These are phyloP conservation scores for Dermatemys mawii DNA, from an alignment of 2,113 vertebrate genomes.

Conservation along the genomic window DNA sequence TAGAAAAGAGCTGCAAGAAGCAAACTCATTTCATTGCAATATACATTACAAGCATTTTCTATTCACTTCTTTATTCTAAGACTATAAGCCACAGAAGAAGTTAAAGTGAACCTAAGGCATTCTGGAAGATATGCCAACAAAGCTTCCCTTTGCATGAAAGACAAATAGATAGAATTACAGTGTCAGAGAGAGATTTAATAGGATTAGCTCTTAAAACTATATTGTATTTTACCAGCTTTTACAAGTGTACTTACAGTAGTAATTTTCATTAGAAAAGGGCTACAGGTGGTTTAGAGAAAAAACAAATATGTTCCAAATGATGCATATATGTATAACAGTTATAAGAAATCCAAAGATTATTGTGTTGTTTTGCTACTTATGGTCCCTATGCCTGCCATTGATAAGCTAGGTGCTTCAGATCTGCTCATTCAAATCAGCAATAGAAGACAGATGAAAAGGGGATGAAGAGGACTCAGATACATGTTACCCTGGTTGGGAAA, in stretches of 20 bases:
- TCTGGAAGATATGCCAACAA: background rate
- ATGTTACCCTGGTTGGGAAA: background rate
- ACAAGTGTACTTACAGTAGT: background rate
- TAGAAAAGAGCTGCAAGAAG: slow-evolving; percentile 24
- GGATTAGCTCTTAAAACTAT: slow-evolving; percentile 30
- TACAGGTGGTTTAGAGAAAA: background rate
- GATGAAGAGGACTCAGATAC: background rate
- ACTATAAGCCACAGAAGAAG: background rate
- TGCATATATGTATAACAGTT: accelerated
- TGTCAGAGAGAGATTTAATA: slow-evolving; percentile 13
- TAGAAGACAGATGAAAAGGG: background rate
- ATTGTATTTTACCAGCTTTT: slow-evolving; percentile 37
- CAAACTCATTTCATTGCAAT: slow-evolving; percentile 22
- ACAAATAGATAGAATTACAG: slow-evolving; percentile 10
- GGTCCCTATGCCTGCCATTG: background rate
- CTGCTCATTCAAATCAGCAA: background rate
- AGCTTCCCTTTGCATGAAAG: slow-evolving; percentile 7
- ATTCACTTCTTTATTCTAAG: background rate
- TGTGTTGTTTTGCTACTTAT: background rate
- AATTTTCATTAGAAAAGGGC: background rate
- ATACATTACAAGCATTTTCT: background rate
- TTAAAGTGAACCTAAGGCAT: background rate
- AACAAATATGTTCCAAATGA: background rate
- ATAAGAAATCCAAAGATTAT: background rate
- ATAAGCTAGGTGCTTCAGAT: background rate